phyloP scores from a whole-genome alignment of 1,140 invertebrate genomes.

The Carposina sasakii region DNA sequence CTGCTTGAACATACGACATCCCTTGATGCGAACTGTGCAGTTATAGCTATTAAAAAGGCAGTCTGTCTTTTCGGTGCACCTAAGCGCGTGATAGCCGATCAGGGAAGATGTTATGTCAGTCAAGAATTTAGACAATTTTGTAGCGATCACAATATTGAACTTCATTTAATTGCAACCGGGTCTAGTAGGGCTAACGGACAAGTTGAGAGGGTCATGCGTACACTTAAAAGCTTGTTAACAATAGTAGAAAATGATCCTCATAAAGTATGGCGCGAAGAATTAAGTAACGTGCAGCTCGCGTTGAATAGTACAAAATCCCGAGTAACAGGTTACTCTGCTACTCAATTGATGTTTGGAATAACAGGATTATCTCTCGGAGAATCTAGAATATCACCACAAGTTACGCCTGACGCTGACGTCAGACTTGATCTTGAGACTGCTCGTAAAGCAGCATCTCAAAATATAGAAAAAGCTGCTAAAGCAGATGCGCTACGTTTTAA shows the following conservation, averaged over 20 bases:
- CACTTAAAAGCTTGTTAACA: conserved; percentile 13
- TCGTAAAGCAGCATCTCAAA: conserved; percentile 4
- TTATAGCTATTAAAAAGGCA: conserved; percentile 5
- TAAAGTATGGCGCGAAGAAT: too few relatives aligned
- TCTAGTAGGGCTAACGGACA: conserved; percentile 20
- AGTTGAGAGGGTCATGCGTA: conserved; percentile 18
- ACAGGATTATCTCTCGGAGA: conserved; percentile 14
- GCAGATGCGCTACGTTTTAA: conserved; percentile 14
- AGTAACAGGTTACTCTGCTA: too few relatives aligned
- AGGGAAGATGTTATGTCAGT: conserved; percentile 15
- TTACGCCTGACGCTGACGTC: not conserved
- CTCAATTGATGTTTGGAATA: too few relatives aligned
- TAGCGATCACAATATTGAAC: conserved; percentile 14
- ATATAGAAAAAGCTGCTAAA: conserved; percentile 13
- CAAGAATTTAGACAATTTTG: conserved; percentile 12
- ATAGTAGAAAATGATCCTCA: conserved; percentile 20
- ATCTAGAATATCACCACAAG: not conserved
- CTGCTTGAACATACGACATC: conserved; percentile 16
- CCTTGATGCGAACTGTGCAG: conserved; percentile 6
- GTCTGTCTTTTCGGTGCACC: conserved; percentile 11
- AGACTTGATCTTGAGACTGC: conserved; percentile 5
- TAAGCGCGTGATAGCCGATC: conserved; percentile 13
- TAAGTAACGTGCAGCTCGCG: too few relatives aligned
- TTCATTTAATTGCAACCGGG: conserved; percentile 19
- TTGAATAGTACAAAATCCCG: too few relatives aligned